Base-by-base conservation (phyloP, 2,797 vertebrate species). In the Silurus lanzhouensis region DNA sequence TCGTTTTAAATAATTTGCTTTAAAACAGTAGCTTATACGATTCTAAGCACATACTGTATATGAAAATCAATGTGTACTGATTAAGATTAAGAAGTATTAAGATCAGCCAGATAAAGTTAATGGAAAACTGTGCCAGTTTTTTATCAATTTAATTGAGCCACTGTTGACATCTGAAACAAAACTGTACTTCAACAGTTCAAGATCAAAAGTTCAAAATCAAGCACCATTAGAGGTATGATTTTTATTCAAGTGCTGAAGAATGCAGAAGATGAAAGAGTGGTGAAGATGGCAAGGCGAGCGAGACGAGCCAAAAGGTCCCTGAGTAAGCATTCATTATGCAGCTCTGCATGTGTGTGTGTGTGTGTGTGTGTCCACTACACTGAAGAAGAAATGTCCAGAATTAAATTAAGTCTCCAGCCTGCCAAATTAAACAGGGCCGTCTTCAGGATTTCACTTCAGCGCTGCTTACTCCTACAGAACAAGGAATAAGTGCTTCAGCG, bases 381-480 rank as follows among this genome's bases (percentile, higher is more conserved):
- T 57, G 14, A 83, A 72, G 61, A 83, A 79, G 84, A 91, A 80
- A 88, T 84, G 58, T 61, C 67, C 46, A 57, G 82, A 87, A 87
- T 91, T 87, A 91, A 83, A 90, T 82, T 14, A 86, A 80, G 87
- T 84, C 83, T 81, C 72, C 83, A 87, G 79, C 70, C 77, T 84
- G 87, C 67, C 61, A 85, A 82, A 88, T 88, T 82, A 89, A 90
- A 85, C 86, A 82, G 9, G 38, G 75, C 76, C 19, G 14, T 88
- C 84, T 84, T 79, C 46, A 63, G 74, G 66, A 44, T 57, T 79
- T 78, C 60, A 68, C 44, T 25, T 57, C 84, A 52, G 70, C 31
- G 68, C 76, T 81, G 83, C 79, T 87, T 84, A 70, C 80, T 85
- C 58, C 84, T 6, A 38, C 70, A 57, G 46, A 74, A 86, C 9